A percentile compares a stretch with the other conserved stretches of the same genome.
Evolutionary conservation across 2,113 vertebrate genomes (phyloP).

Genomic region (Pyxicephalus adspersus): DNA sequence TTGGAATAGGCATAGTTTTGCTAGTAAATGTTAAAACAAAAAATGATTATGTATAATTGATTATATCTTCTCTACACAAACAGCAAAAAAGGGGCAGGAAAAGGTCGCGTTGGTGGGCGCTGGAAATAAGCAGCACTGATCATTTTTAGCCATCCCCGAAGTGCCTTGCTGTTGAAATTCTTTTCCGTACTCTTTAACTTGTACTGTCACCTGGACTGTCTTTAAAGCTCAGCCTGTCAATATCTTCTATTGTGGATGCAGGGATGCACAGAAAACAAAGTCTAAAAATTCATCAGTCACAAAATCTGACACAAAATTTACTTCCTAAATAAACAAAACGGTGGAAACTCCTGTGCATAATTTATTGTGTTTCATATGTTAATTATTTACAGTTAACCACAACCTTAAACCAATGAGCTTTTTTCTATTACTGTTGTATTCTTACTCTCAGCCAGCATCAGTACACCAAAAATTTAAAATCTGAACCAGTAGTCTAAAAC

Average conservation of each 20-base stretch:
- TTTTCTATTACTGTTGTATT: neutral
- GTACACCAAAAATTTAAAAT: neutral
- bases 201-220: neutral
- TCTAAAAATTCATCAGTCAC: neutral
- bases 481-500: neutral
- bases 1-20: too few relatives aligned
- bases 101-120: slow-evolving; percentile 70
- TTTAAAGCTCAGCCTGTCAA: too few relatives aligned
- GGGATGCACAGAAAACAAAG: too few relatives aligned
- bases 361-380: neutral
- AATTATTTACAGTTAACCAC: neutral
- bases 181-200: neutral
- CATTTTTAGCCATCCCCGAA: neutral
- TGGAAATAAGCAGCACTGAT: slow-evolving; percentile 66
- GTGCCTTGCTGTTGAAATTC: neutral
- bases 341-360: slow-evolving; percentile 10
- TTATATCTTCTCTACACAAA: neutral
- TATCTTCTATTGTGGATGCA: neutral
- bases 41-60: neutral
- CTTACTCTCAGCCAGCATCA: neutral
- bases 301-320: neutral
- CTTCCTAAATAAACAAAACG: slow-evolving; percentile 35
- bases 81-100: slow-evolving; percentile 72
- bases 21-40: too few relatives aligned
- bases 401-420: neutral